Conservation (phyloP, 2,888 invertebrate species). For the Stictocephala bisonia region DNA sequence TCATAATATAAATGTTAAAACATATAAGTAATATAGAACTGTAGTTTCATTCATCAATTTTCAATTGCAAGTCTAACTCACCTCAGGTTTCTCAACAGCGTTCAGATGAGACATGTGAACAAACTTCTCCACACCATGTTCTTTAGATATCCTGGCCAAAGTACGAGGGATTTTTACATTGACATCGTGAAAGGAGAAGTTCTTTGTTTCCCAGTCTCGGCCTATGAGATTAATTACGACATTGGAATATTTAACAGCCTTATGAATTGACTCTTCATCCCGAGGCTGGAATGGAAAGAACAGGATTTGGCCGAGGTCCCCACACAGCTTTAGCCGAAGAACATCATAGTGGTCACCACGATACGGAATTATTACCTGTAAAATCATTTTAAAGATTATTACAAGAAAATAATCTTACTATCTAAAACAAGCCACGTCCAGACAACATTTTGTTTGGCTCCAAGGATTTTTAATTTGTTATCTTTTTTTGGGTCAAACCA, state of each 20-base stretch:
- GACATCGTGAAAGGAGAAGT: conserved; percentile 87
- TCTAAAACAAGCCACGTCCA: too few species aligned
- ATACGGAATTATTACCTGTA: conserved; percentile 91
- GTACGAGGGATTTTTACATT: conserved; percentile 86
- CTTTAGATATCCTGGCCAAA: conserved; percentile 80
- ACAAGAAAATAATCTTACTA: too few species aligned
- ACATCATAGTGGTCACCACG: conserved; percentile 87
- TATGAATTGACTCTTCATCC: conserved; percentile 87
- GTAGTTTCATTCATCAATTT: too few species aligned
- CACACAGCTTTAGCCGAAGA: conserved; percentile 79
- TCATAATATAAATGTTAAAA: too few species aligned
- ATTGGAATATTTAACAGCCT: conserved; percentile 93
- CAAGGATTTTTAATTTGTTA: too few species aligned
- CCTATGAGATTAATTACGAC: conserved; percentile 97
- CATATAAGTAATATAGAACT: neutral
- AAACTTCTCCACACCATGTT: conserved; percentile 88
- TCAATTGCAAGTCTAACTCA: conserved; percentile 58
- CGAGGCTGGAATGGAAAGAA: conserved; percentile 86
- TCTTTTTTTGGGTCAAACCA: too few species aligned
- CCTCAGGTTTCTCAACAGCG: conserved; percentile 75
- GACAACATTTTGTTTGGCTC: too few species aligned
- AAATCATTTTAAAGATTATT: too few species aligned
- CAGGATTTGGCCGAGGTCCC: conserved; percentile 95
- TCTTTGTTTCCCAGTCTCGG: conserved; percentile 91
- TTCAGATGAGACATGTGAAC: conserved; percentile 94